Base-by-base conservation (phyloP, 1,140 invertebrate species). In the Cydia strobilella region DNA sequence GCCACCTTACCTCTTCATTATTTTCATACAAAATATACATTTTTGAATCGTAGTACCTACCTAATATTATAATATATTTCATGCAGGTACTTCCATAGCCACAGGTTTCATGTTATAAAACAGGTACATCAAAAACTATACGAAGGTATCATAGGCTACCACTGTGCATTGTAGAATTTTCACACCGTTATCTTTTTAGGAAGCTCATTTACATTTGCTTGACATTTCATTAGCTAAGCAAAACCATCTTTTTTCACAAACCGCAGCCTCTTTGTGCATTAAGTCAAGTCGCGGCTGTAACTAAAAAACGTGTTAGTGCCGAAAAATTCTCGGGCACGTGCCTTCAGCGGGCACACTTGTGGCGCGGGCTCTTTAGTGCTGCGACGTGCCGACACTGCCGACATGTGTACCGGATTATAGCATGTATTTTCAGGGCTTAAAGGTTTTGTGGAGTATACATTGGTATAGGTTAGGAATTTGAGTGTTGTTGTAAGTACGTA, bases 261-360 rank as follows among this genome's bases (percentile, higher is more conserved):
- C 54, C 54, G 20, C 54, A 59, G 51, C 20, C 4, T n/a, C 65
- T 69, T 69, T 69, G 65, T 69, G 31, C 25, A 63, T 23, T 63
- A 5, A 66, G 27, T 66, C 63, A 31, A 69, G 65, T 18, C 6
- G 27, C 65, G 13, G 12, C 9, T 20, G 65, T 35, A 69, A 69
- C 39, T 69, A 39, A 69, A 69, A 39, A 31, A 69, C 7, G 65
- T 69, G 65, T 69, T 69, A 76, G 76, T 75, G 78, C 74, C 76
- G 65, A 78, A 78, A 80, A 75, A 78, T 80, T 73, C 72, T 71
- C 62, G 31, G 65, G 75, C 79, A 77, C 79, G 76, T 80, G 79
- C 76, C 69, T 75, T 73, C 45, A 59, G 62, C 75, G 77, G 73
- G 13, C 65, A 35, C 75, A 76, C 77, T 80, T 75, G 76, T 73